phyloP scores from a whole-genome alignment of 1,140 invertebrate species.

The Neodiprion lecontei region DNA sequence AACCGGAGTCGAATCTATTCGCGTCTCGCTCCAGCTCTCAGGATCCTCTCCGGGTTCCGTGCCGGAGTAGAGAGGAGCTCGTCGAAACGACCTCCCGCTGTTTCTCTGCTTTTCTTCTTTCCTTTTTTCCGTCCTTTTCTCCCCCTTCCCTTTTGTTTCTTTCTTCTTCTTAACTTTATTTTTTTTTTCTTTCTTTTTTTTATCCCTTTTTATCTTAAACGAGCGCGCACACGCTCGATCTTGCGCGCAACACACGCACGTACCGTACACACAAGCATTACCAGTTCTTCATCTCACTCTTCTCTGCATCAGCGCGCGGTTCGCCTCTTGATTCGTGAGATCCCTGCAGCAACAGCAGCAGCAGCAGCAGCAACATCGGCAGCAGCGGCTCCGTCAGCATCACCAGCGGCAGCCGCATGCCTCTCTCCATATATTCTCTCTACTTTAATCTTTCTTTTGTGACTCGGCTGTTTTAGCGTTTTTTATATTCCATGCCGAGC shows the following conservation, averaged over 20 bases:
- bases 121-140: slow-evolving; percentile 26
- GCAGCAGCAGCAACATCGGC: not conserved
- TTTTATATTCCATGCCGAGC: slow-evolving; percentile 53
- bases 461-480: slow-evolving; percentile 58
- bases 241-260: not conserved
- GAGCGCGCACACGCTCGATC: slow-evolving; percentile 16
- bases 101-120: not conserved
- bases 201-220: slow-evolving; percentile 43
- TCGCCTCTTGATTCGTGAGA: no score
- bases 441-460: slow-evolving; percentile 55
- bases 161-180: slow-evolving; percentile 41
- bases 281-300: no score
- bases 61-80: not conserved
- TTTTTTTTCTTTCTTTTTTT: slow-evolving; percentile 31
- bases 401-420: slow-evolving; percentile 29
- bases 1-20: not conserved
- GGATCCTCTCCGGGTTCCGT: not conserved
- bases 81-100: slow-evolving; percentile 11
- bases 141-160: slow-evolving; percentile 18
- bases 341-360: no score
- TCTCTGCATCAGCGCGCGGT: no score
- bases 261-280: not conserved
- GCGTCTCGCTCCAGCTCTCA: slow-evolving; percentile 2
- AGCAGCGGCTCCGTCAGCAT: slow-evolving; percentile 20
- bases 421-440: slow-evolving; percentile 40